Percentiles rank a stretch among this genome's conserved stretches.
phyloP scores from a whole-genome alignment of 2,113 vertebrate genomes.

The Scalopus aquaticus region DNA sequence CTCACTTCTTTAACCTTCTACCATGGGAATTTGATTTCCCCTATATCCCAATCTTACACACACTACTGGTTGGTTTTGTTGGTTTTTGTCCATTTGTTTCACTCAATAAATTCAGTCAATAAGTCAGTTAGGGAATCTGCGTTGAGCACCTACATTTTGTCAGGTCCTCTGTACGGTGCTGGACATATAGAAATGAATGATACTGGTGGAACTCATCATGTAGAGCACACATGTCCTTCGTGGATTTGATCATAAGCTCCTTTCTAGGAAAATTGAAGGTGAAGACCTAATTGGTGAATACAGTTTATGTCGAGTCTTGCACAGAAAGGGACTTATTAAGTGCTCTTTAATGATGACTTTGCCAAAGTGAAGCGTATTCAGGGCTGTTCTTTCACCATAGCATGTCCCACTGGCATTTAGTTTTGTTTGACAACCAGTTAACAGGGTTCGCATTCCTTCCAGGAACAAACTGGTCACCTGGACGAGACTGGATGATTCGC shows the following conservation, averaged over 20 bases:
- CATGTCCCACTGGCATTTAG: background rate
- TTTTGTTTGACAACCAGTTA: background rate
- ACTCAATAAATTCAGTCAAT: background rate
- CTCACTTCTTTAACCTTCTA: background rate
- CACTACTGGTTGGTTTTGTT: background rate
- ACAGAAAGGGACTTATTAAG: background rate
- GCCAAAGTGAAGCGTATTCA: background rate
- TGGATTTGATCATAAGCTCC: background rate
- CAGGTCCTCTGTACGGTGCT: background rate
- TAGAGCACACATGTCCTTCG: background rate
- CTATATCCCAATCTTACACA: background rate
- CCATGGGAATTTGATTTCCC: background rate
- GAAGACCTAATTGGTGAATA: background rate
- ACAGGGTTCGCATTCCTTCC: background rate
- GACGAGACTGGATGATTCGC: conserved; percentile 25
- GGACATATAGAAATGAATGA: conserved; percentile 7
- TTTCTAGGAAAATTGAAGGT: conserved; percentile 24
- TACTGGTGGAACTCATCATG: background rate
- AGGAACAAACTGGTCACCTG: background rate
- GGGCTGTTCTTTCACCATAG: background rate
- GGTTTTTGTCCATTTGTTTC: background rate
- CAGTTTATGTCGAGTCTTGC: background rate
- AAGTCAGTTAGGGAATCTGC: background rate
- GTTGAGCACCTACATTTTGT: background rate
- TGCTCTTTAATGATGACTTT: background rate